phyloP scores from a whole-genome alignment of 2,888 invertebrate species.

The Cryptocephalus moraei region DNA sequence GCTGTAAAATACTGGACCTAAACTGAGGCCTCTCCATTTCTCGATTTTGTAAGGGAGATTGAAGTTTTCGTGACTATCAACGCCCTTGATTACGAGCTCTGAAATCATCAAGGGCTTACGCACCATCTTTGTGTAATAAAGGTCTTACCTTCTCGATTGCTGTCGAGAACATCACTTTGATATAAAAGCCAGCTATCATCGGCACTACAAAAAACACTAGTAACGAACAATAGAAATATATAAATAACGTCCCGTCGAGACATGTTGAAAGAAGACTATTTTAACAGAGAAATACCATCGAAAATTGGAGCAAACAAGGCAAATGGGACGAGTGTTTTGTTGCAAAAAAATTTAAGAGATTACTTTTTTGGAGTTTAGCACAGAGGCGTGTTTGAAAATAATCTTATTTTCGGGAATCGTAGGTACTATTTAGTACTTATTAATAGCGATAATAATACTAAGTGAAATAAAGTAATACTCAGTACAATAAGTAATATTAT shows the following conservation, averaged over 20 bases:
- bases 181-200: constrained; percentile 29
- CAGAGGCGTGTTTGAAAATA: too few relatives aligned
- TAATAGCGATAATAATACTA: too few relatives aligned
- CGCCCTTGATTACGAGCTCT: constrained; percentile 21
- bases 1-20: constrained; percentile 16
- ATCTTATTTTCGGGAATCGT: too few relatives aligned
- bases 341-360: too few relatives aligned
- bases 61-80: constrained; percentile 16
- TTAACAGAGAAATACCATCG: neutral
- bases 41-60: constrained; percentile 13
- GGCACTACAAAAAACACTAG: constrained; percentile 9
- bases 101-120: constrained; percentile 1
- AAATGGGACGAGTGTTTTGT: neutral
- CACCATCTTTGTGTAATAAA: too few relatives aligned
- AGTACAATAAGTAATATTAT: too few relatives aligned
- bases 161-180: constrained; percentile 28
- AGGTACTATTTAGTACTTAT: too few relatives aligned
- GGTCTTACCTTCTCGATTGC: constrained; percentile 37
- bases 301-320: neutral
- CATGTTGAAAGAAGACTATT: constrained; percentile 7
- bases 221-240: constrained; percentile 8
- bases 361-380: too few relatives aligned
- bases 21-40: constrained; percentile 20
- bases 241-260: constrained; percentile 8
- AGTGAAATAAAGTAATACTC: too few relatives aligned